Evolutionary conservation across 2,888 invertebrate species (phyloP).

Genomic region (Caenorhabditis imperialis): DNA sequence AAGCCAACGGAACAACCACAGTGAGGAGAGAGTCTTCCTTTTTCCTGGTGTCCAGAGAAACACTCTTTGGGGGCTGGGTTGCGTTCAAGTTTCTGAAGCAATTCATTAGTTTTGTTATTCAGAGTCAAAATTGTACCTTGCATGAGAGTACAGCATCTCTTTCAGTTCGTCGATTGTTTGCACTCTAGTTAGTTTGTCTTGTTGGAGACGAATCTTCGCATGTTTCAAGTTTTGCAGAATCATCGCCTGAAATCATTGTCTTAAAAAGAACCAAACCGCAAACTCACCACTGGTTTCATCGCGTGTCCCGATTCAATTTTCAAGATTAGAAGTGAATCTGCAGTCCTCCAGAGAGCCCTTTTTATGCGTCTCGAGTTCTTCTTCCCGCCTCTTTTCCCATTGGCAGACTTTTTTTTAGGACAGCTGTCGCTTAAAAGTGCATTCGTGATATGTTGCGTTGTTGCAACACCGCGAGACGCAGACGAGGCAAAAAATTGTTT

Average conservation of each 20-base stretch:
- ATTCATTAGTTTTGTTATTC: not conserved
- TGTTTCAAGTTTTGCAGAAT: slow-evolving; percentile 1
- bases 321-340: too few species aligned
- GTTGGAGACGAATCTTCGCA: too few species aligned
- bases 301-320: too few species aligned
- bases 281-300: too few species aligned
- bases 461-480: slow-evolving; percentile 14
- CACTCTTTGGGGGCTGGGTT: slow-evolving; percentile 3
- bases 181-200: too few species aligned
- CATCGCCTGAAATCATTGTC: slow-evolving; percentile 18
- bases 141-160: slow-evolving; percentile 43
- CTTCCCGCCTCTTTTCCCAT: slow-evolving; percentile 21
- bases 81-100: slow-evolving; percentile 29
- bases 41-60: slow-evolving; percentile 20
- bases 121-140: slow-evolving; percentile 11
- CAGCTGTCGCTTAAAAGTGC: slow-evolving; percentile 38
- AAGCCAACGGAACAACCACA: slow-evolving; percentile 40
- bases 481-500: slow-evolving; percentile 41
- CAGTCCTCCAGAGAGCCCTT: not conserved
- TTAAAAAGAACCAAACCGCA: too few species aligned
- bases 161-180: too few species aligned
- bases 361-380: slow-evolving; percentile 20
- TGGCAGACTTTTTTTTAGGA: slow-evolving; percentile 40
- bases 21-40: slow-evolving; percentile 28
- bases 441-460: slow-evolving; percentile 40